phyloP scores from a whole-genome alignment of 2,797 vertebrate species.

The Arctocebus calabarensis region DNA sequence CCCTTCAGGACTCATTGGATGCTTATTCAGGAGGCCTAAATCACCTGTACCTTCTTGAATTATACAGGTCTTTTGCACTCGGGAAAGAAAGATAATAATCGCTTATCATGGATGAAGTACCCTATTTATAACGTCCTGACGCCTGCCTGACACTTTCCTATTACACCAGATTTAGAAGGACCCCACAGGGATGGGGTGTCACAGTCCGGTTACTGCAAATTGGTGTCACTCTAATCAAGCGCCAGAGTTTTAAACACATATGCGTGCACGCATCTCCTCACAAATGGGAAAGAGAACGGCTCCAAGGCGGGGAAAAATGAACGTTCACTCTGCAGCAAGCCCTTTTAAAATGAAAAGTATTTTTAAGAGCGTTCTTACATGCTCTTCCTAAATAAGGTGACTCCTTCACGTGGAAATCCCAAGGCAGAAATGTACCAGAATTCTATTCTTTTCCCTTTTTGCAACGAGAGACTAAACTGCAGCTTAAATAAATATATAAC shows the following conservation, averaged over 20 bases:
- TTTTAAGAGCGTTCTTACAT: constrained; percentile 49
- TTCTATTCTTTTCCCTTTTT: constrained; percentile 48
- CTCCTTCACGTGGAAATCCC: constrained; percentile 59
- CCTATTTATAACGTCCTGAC: constrained; percentile 88
- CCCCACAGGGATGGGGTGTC: constrained; percentile 86
- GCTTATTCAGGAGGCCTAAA: constrained; percentile 86
- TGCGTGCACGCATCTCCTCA: neutral
- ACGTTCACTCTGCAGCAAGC: constrained; percentile 82
- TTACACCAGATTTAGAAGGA: constrained; percentile 87
- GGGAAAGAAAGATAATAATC: constrained; percentile 90
- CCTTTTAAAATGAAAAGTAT: constrained; percentile 75
- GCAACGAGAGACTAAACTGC: constrained; percentile 23
- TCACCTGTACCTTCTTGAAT: constrained; percentile 87
- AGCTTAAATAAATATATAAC: constrained; percentile 64
- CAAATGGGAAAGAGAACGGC: constrained; percentile 36
- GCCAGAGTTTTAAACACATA: constrained; percentile 78
- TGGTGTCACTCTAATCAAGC: constrained; percentile 87
- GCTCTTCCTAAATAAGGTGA: constrained; percentile 52
- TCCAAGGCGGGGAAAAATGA: constrained; percentile 79
- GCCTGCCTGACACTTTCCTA: constrained; percentile 89
- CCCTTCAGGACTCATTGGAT: constrained; percentile 89
- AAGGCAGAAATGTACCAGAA: constrained; percentile 57
- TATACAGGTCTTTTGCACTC: constrained; percentile 87
- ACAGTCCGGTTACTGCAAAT: constrained; percentile 87
- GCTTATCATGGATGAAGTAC: constrained; percentile 89